Conservation (phyloP, 2,113 vertebrate genomes). For the Indri indri region DNA sequence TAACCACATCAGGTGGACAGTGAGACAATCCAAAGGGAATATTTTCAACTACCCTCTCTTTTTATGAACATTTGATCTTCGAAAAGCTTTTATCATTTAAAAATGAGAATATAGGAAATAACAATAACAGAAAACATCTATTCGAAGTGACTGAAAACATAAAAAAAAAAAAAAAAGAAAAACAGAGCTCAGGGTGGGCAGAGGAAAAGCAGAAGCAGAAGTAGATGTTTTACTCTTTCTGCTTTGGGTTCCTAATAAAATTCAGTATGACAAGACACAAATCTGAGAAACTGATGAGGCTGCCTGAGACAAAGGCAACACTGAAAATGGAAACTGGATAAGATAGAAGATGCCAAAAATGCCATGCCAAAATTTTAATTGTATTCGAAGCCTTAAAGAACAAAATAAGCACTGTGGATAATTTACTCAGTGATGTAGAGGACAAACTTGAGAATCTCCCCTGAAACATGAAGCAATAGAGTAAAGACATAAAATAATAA, state of each 20-base stretch:
- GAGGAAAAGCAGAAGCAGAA: not conserved
- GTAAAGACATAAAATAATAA: conserved; percentile 6
- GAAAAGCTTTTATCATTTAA: conserved; percentile 29
- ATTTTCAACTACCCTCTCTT: not conserved
- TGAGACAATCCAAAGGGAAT: not conserved
- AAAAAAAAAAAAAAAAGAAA: not conserved
- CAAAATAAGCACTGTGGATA: not conserved
- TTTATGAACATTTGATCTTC: conserved; percentile 7
- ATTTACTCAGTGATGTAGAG: not conserved
- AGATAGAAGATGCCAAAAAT: not conserved
- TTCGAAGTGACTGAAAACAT: not conserved
- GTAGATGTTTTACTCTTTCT: not conserved
- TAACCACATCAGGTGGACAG: not conserved
- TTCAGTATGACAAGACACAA: not conserved
- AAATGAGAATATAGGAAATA: not conserved
- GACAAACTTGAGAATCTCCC: not conserved
- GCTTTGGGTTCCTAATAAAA: conserved; percentile 16
- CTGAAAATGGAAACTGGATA: not conserved
- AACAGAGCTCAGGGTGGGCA: not conserved
- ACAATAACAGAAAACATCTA: not conserved
- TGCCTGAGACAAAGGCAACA: not conserved
- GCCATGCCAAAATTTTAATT: not conserved
- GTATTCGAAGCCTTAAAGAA: not conserved
- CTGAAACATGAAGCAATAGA: not conserved
- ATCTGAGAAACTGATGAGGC: not conserved